Base-by-base conservation (phyloP, 1,140 invertebrate species). In the Hirudo medicinalis region DNA sequence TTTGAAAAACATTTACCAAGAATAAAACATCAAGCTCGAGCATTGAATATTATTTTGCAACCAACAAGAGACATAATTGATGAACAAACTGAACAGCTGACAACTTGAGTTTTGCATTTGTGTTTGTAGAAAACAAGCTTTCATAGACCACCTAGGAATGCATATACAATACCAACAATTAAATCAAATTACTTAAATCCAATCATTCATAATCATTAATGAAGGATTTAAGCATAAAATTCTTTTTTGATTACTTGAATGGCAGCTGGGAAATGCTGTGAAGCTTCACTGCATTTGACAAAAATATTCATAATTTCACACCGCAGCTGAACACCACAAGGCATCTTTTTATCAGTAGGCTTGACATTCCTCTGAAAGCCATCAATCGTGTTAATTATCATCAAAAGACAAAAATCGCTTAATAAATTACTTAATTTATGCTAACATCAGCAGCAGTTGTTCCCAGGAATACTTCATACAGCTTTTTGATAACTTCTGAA, bases 231-330 rank as follows among this genome's bases (percentile, higher is more conserved):
- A 32, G 40, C 25, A 70, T n/a, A 49, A 32, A 36, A 40, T 49
- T 40, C 40, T 40, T 40, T 0, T 49, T 49, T 49, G 9, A 49
- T 74, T 80, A 91, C 87, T 83, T 91, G 89, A 69, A 93, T 88
- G 76, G 88, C 89, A 71, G 87, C 86, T 36, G 89, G 89, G 77
- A 91, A 89, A 76, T 88, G 86, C 71, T 90, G 88, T 54, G 87
- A 88, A n/a, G 87, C 85, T 72, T 89, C 89, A 20, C 87, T 87
- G 20, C 90, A 89, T 77, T 88, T 88, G 72, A 90, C 86, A 63
- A 94, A 83, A 83, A 91, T 89, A 72, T 90, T 88, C 73, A 94
- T 86, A 27, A 95, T 79, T 81, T 94, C 94, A 22, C 93, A 81
- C 43, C 91, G 85, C 67, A 94, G 88, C 75, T 90, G 85, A 0